These are phyloP conservation scores for Sepioteuthis lessoniana DNA, from an alignment of 2,888 invertebrate genomes.

Conservation along the genomic window DNA sequence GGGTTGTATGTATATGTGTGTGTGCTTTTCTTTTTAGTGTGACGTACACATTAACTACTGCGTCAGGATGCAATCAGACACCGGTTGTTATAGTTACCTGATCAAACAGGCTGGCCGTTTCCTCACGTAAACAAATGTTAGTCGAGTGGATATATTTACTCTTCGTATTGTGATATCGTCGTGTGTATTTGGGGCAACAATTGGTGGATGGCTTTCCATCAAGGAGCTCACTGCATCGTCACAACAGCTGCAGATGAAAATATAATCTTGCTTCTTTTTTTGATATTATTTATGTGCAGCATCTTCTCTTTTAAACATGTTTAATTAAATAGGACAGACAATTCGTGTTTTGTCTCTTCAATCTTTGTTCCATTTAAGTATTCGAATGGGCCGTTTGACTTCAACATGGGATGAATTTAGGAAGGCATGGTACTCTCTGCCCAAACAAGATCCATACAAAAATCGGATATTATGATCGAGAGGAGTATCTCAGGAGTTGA, in stretches of 20 bases:
- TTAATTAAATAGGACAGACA: too few relatives aligned
- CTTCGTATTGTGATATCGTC: background rate
- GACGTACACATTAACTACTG: background rate
- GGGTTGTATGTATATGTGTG: background rate
- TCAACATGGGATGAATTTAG: too few relatives aligned
- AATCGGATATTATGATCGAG: too few relatives aligned
- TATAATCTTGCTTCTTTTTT: background rate
- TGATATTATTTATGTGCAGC: background rate
- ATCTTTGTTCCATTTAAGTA: background rate
- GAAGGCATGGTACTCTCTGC: too few relatives aligned
- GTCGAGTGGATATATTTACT: background rate
- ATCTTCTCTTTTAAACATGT: too few relatives aligned
- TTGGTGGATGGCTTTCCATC: background rate
- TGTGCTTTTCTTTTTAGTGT: background rate
- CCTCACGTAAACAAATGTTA: background rate
- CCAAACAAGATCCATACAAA: too few relatives aligned
- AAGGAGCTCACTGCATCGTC: background rate
- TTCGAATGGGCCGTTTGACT: too few relatives aligned
- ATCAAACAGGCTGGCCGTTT: background rate
- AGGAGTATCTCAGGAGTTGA: too few relatives aligned
- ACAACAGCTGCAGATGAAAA: background rate
- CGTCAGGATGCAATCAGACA: background rate
- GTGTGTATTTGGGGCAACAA: background rate
- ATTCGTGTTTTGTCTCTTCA: background rate
- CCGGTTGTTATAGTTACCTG: conserved; percentile 14